phyloP scores from a whole-genome alignment of 2,888 invertebrate species.

The Lycophotia porphyrea region DNA sequence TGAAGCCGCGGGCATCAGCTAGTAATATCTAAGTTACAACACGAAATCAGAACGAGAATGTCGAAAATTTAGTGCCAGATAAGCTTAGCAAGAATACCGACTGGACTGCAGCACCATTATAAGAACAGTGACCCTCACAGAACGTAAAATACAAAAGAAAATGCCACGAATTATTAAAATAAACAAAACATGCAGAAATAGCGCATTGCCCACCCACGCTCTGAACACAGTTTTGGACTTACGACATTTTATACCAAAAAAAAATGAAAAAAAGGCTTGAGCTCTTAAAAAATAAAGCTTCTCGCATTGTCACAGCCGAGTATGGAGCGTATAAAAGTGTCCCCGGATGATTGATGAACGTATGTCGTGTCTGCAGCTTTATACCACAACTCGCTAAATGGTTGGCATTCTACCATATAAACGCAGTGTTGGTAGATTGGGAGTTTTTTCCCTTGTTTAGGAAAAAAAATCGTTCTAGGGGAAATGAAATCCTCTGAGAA shows the following conservation, averaged over 20 bases:
- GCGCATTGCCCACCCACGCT: constrained; percentile 23
- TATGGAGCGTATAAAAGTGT: constrained; percentile 77
- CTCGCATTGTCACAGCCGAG: constrained; percentile 71
- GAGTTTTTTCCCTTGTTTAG: not conserved
- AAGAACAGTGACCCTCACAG: constrained; percentile 41
- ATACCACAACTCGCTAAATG: constrained; percentile 64
- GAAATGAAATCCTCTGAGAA: not conserved
- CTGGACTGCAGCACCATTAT: constrained; percentile 34
- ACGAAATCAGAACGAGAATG: constrained; percentile 2
- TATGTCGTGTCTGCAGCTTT: constrained; percentile 74
- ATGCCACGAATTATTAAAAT: constrained; percentile 23
- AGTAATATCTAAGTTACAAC: not conserved
- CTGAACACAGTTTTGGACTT: constrained; percentile 72
- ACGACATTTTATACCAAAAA: constrained; percentile 63
- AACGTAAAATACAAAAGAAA: constrained; percentile 31
- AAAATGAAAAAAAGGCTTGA: constrained; percentile 65
- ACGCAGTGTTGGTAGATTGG: constrained; percentile 12
- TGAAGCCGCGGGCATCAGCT: not conserved
- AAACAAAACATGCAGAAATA: constrained; percentile 37
- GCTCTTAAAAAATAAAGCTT: constrained; percentile 64
- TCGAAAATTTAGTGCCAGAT: constrained; percentile 23
- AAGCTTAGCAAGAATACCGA: constrained; percentile 19
- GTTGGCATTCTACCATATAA: constrained; percentile 60
- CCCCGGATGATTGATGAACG: constrained; percentile 80
- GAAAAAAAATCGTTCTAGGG: not conserved